Evolutionary conservation across 2,888 invertebrate genomes (phyloP), one percentile per base, ranked within the genome.

Genomic region (Lasioglossum lativentre): DNA sequence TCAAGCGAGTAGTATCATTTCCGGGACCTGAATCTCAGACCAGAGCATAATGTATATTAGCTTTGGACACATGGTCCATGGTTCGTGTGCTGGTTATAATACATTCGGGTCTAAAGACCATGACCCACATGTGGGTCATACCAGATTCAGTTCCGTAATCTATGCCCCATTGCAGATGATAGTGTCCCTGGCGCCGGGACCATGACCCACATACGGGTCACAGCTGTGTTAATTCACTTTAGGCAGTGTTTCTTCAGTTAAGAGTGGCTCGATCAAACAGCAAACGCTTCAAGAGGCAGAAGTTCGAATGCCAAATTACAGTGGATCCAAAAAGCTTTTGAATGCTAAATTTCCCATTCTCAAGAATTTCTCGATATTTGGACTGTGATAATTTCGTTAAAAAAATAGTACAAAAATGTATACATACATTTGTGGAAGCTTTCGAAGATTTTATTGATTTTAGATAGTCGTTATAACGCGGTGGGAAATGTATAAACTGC

Each of bases 181-280:
- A 68, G 34, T 23, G 68, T 68, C 68, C 38, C 68, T 68, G 34
- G 68, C 38, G 34, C 1, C 68, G 68, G 8, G 68, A 68, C 68
- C 68, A 23, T 68, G 68, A 68, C 68, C 68, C 38, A 68, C 68
- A 68, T 68, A 68, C 38, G 38, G 38, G 68, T 38, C 68, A 68
- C 68, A 38, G 38, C 68, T 38, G 68, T 66, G 34, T 68, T 68
- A 68, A 68, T 68, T 68, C 68, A 38, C 68, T 68, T 68, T 68
- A 38, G 38, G 19, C 38, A 23, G 23, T 34, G 23, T 23, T 68
- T 68, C 68, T 68, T 34, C 68, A 12, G 38, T 19, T 8, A 23
- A 68, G 68, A 68, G 38, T 68, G 23, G 23, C 23, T 38, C 68
- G 38, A 34, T 34, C 34, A 38, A 38, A 38, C 68, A 68, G 19